phyloP scores from a whole-genome alignment of 2,797 vertebrate species.

The Pseudomugil tenellus region DNA sequence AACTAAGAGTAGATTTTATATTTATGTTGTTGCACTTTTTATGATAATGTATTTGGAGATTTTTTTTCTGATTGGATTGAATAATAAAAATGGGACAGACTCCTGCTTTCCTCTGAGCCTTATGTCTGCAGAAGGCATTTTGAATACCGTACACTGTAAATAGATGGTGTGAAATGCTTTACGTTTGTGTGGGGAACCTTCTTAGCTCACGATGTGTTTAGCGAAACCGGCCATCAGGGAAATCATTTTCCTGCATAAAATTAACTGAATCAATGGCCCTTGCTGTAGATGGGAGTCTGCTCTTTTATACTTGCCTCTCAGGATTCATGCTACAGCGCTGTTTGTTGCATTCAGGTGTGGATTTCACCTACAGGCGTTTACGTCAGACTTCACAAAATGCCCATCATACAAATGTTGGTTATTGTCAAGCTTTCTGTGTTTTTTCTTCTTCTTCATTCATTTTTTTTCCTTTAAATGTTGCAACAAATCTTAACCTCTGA shows the following conservation, averaged over 20 bases:
- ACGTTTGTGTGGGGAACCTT: slow-evolving; percentile 72
- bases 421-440: slow-evolving; percentile 59
- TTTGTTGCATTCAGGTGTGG: slow-evolving; percentile 64
- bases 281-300: slow-evolving; percentile 67
- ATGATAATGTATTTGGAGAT: slow-evolving; percentile 22
- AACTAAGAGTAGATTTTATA: slow-evolving; percentile 41
- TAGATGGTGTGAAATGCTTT: slow-evolving; percentile 72
- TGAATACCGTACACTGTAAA: slow-evolving; percentile 65
- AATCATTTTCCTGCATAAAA: slow-evolving; percentile 85
- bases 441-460: not conserved
- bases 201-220: slow-evolving; percentile 66
- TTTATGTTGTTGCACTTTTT: slow-evolving; percentile 29
- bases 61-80: slow-evolving; percentile 27
- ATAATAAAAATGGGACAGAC: slow-evolving; percentile 34
- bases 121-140: slow-evolving; percentile 38
- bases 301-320: slow-evolving; percentile 76
- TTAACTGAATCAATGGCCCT: slow-evolving; percentile 84
- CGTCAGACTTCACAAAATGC: slow-evolving; percentile 54
- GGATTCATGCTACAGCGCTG: slow-evolving; percentile 54
- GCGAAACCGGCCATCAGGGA: slow-evolving; percentile 79
- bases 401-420: slow-evolving; percentile 68
- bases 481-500: slow-evolving; percentile 48
- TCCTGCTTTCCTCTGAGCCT: slow-evolving; percentile 21
- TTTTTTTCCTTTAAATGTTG: slow-evolving; percentile 44
- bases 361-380: slow-evolving; percentile 68